These are phyloP conservation scores for Amblyteles armatorius DNA, from an alignment of 2,888 invertebrate species.

Conservation along the genomic window DNA sequence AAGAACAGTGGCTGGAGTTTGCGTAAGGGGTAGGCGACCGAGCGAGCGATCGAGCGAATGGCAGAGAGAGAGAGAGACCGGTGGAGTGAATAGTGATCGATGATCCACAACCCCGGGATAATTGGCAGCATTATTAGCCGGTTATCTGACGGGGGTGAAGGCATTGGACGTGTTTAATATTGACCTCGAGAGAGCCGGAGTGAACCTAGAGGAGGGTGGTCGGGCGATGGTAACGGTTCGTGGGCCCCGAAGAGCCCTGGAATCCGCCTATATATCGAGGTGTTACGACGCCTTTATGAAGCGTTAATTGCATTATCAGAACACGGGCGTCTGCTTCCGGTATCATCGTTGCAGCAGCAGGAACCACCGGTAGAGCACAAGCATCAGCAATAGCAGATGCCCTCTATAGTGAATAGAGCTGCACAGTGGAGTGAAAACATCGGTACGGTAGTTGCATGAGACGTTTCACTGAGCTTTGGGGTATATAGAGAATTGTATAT, in stretches of 20 bases:
- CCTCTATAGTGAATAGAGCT: background rate
- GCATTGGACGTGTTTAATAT: constrained; percentile 67
- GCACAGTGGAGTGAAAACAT: background rate
- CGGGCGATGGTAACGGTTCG: constrained; percentile 24
- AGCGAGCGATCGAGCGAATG: background rate
- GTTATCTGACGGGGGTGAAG: constrained; percentile 68
- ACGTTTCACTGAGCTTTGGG: background rate
- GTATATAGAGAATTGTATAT: background rate
- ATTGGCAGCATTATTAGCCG: constrained; percentile 74
- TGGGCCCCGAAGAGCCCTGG: constrained; percentile 28
- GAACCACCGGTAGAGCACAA: constrained; percentile 25
- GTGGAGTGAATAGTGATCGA: constrained; percentile 69
- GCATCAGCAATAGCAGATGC: constrained; percentile 24
- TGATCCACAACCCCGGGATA: constrained; percentile 69
- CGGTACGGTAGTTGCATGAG: constrained; percentile 14
- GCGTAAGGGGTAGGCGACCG: background rate
- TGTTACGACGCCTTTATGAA: constrained; percentile 76
- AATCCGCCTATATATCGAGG: constrained; percentile 59
- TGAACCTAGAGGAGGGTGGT: constrained; percentile 30
- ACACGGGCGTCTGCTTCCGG: constrained; percentile 48
- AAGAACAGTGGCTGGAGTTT: background rate
- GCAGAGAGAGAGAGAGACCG: background rate
- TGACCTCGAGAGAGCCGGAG: constrained; percentile 51
- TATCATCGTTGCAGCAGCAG: constrained; percentile 43
- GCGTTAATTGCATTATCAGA: constrained; percentile 76